Evolutionary conservation across 2,888 invertebrate genomes (phyloP), one percentile per base, ranked within the genome.

Genomic region (Drosophila borealis): DNA sequence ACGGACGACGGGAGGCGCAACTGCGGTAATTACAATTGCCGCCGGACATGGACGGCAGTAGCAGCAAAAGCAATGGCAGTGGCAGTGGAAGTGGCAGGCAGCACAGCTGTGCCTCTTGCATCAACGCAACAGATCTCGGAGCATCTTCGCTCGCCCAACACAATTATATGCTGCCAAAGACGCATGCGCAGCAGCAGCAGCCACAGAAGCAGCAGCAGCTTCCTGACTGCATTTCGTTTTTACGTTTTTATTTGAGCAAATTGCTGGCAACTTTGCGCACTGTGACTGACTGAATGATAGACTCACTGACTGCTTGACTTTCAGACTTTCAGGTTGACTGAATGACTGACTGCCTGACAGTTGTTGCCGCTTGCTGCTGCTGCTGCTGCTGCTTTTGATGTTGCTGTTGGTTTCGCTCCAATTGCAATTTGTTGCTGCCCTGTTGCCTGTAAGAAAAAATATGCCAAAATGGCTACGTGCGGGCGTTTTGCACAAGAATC

Each of bases 1-100:
- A 75, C 86, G 81, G 64, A 84, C 86, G 77, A 88, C 83, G 81
- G 88, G 84, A 88, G 88, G 89, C 88, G 88, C 82, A 89, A 88
- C 88, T 80, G 88, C 81, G 78, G 85, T 90, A 90, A 90, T 90
- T 90, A 90, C 90, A 88, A 90, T 89, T 80, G 90, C 90, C 90
- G 89, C 80, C 89, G 85, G 90, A 88, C 90, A 89, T 82, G 81
- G 84, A 76, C 74, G 65, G 84, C 74, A 80, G 81, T 46, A 65
- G 74, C 65, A 55, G 70, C 76, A 55, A 57, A 59, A 51, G 57
- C 65, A 46, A 51, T 34, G 45, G 46, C 54, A 60, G 41, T 21
- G 10, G 53, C 49, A 51, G 37, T 41, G 25, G 49, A 70, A 77
- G 63, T 42, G 53, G 61, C 74, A 56, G 29, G 63, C 69, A 61